Evolutionary conservation across 2,888 invertebrate species (phyloP).

Genomic region (Melieria crassipennis): DNA sequence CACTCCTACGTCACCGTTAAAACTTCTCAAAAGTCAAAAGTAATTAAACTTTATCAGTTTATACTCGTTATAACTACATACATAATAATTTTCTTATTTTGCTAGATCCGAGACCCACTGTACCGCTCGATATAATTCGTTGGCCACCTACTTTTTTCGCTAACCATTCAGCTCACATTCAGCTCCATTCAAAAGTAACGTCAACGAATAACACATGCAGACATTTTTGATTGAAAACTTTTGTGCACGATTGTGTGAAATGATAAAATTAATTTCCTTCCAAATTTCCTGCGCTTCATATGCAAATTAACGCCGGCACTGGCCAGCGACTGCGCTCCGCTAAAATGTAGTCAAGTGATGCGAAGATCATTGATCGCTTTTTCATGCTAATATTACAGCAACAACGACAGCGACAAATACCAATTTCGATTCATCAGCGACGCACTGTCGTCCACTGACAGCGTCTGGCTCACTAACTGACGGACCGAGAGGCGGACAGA

Average conservation of each 20-base stretch:
- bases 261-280: conserved; percentile 1
- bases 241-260: not conserved
- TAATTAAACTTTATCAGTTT: no score
- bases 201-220: no score
- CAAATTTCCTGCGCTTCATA: not conserved
- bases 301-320: not conserved
- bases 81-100: no score
- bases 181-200: no score
- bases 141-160: not conserved
- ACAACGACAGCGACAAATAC: no score
- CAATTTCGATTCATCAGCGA: no score
- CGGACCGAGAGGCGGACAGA: not conserved
- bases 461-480: not conserved
- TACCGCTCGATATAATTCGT: not conserved
- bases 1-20: no score
- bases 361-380: not conserved
- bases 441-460: no score
- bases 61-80: no score
- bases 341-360: not conserved
- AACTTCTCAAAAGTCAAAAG: no score
- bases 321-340: not conserved
- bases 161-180: no score
- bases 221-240: conserved; percentile 1
- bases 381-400: not conserved
- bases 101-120: no score